phyloP scores from a whole-genome alignment of 2,888 invertebrate species.

The Agapostemon virescens region DNA sequence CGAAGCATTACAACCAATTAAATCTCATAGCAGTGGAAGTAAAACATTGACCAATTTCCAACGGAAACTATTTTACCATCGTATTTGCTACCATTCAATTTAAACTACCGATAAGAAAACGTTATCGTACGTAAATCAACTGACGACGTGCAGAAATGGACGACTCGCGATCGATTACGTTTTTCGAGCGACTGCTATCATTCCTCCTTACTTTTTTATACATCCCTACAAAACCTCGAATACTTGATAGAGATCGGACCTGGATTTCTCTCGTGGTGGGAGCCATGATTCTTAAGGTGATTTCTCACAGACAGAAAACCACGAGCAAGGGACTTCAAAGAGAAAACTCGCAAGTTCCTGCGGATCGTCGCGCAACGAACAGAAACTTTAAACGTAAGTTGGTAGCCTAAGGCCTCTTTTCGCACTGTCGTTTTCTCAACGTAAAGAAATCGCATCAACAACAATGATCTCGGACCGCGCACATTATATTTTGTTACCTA shows the following conservation, averaged over 20 bases:
- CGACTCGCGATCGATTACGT: conserved; percentile 23
- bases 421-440: conserved; percentile 21
- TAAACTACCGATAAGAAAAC: conserved; percentile 1
- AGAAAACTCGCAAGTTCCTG: conserved; percentile 65
- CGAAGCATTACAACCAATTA: not conserved
- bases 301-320: conserved; percentile 64
- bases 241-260: conserved; percentile 48
- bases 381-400: conserved; percentile 70
- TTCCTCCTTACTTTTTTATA: not conserved
- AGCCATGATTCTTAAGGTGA: conserved; percentile 66
- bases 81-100: conserved; percentile 3
- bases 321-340: conserved; percentile 63
- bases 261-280: conserved; percentile 54
- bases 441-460: conserved; percentile 51
- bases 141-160: not conserved
- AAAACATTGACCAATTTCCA: not conserved
- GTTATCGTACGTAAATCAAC: conserved; percentile 21
- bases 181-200: conserved; percentile 7
- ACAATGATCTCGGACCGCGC: not conserved
- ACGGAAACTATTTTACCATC: not conserved
- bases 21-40: not conserved
- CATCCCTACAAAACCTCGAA: conserved; percentile 33
- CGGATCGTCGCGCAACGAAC: conserved; percentile 69
- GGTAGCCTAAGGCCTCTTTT: conserved; percentile 57
- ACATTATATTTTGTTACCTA: not conserved